Evolutionary conservation across 1,140 invertebrate genomes (phyloP), one percentile per base, ranked within the genome.

Genomic region (Eubasilissa regina): DNA sequence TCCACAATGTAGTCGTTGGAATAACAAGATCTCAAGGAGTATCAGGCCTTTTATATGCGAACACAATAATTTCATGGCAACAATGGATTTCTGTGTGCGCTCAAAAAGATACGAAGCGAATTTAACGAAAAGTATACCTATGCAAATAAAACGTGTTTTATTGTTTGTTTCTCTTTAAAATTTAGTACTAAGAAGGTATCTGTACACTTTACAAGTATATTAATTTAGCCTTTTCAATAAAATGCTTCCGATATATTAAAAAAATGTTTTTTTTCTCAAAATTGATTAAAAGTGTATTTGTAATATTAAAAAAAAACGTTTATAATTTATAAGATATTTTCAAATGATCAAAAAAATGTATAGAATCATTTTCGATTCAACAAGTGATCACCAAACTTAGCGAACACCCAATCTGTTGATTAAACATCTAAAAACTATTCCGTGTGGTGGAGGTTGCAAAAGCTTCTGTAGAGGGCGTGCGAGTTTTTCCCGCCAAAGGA

Each of bases 401-500:
- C n/a, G 44, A 47, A 44, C 1, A 45, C 17, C 21, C 75, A 64
- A 76, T 76, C 75, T 76, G 75, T 76, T 76, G 75, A 76, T 76
- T 76, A 76, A 44, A 48, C 44, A 48, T n/a, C 6, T 10, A 64
- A 12, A 10, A 64, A 12, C 7, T 13, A 15, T 68, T 17, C 64
- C 44, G 25, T 12, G 72, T 35, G 72, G 72, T 19, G 51, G 51
- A 55, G 45, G 70, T 53, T 25, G 21, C 47, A 35, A 73, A 55
- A 53, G 70, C 70, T 45, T 47, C 21, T 73, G 68, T 25, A 73
- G 17, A 48, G 53, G 58, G 53, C 73, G 44, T 25, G 53, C 25
- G 53, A 75, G 73, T 47, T 56, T 58, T 75, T 75, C 73, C 73
- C 73, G 73, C 73, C 73, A 75, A 75, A 75, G 73, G 73, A 25